A percentile compares a stretch with the other conserved stretches of the same genome.
Evolutionary conservation across 2,797 vertebrate species (phyloP).

Genomic region (Somateria mollissima): DNA sequence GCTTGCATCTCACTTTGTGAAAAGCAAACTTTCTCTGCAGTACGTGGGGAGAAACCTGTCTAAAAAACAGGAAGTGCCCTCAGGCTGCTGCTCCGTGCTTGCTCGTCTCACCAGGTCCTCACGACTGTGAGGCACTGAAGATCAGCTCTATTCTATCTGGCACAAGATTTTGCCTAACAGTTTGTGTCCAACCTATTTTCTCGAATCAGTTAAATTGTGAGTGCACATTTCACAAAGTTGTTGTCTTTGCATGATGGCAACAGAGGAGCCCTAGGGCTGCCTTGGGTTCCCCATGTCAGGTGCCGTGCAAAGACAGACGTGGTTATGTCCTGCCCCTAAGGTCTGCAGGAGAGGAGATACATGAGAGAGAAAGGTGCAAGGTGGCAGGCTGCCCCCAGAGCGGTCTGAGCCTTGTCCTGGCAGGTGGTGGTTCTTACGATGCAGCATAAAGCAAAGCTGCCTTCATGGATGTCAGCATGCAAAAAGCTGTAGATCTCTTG

Average conservation of each 20-base stretch:
- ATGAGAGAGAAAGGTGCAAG: background rate
- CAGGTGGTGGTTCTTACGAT: background rate
- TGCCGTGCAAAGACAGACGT: background rate
- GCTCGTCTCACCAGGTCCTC: background rate
- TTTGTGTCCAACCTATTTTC: background rate
- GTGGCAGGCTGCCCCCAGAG: background rate
- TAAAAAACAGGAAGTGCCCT: constrained; percentile 10
- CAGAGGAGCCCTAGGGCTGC: background rate
- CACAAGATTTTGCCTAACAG: background rate
- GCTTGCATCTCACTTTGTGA: background rate
- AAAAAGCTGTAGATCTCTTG: background rate
- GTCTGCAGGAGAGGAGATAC: background rate
- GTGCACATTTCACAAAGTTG: background rate
- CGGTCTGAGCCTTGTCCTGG: background rate
- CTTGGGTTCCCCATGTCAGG: background rate
- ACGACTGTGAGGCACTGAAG: accelerated
- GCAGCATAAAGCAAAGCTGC: background rate
- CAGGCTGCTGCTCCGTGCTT: background rate
- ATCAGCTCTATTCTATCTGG: background rate
- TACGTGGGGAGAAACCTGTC: background rate
- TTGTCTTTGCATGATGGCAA: background rate
- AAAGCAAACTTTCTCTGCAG: background rate
- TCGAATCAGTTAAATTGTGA: background rate
- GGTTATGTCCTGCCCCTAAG: background rate
- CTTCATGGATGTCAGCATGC: accelerated